Percentiles rank a stretch among this genome's conserved stretches.
Conservation (phyloP, 2,113 vertebrate genomes). For the Buteo buteo region DNA sequence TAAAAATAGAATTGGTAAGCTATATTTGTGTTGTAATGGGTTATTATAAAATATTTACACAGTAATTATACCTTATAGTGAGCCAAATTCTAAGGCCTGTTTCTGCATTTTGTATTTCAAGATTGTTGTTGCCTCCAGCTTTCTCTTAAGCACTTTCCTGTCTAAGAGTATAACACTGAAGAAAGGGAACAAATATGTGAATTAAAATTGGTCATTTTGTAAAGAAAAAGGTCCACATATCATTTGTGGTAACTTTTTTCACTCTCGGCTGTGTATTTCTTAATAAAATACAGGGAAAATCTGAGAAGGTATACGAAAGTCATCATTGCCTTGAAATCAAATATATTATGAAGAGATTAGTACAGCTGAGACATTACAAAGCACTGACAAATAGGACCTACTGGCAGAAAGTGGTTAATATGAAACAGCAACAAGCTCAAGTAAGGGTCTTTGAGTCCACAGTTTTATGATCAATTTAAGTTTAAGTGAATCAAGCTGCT, state of each 20-base stretch:
- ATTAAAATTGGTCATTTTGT: background rate
- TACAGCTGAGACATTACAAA: background rate
- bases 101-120: background rate
- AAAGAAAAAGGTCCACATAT: background rate
- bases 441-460: background rate
- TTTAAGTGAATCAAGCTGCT: background rate
- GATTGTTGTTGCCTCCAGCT: background rate
- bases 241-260: background rate
- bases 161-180: background rate
- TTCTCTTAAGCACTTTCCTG: background rate
- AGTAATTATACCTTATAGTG: background rate
- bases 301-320: background rate
- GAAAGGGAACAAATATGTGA: background rate
- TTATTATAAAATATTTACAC: background rate
- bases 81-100: background rate
- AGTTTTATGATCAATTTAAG: background rate
- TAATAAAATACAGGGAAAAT: background rate
- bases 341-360: background rate
- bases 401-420: background rate
- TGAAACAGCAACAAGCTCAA: background rate
- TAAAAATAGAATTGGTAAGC: background rate
- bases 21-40: background rate
- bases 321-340: background rate
- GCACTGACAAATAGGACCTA: background rate
- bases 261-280: background rate